Percentiles rank a stretch among this genome's conserved stretches.
Evolutionary conservation across 2,888 invertebrate species (phyloP).

Genomic region (Drosophila barbarae): DNA sequence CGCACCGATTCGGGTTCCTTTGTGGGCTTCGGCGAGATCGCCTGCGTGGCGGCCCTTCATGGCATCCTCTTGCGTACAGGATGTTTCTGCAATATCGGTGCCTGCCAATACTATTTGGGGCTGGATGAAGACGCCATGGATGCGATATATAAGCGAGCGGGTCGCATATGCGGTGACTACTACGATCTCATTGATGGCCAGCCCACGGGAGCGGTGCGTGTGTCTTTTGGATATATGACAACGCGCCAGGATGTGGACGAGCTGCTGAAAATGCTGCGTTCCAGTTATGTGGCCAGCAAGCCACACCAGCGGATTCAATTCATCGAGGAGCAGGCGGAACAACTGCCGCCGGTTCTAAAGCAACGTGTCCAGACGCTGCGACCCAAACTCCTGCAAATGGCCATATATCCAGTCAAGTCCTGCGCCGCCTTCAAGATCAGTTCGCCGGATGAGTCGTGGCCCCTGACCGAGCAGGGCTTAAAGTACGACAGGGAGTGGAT

Average conservation of each 20-base stretch:
- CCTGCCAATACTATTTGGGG: conserved; percentile 90
- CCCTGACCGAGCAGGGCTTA: conserved; percentile 87
- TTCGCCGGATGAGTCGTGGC: conserved; percentile 82
- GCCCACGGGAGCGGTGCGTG: conserved; percentile 95
- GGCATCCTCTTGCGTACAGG: conserved; percentile 94
- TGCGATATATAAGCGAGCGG: conserved; percentile 87
- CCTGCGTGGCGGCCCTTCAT: conserved; percentile 92
- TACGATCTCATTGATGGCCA: conserved; percentile 90
- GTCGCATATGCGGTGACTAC: conserved; percentile 95
- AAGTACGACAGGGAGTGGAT: conserved; percentile 96
- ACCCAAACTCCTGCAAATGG: conserved; percentile 80
- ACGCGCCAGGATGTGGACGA: conserved; percentile 85
- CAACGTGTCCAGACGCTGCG: conserved; percentile 63
- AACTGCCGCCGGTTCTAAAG: conserved; percentile 68
- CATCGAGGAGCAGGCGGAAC: conserved; percentile 50
- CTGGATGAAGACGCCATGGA: conserved; percentile 86
- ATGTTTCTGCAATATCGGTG: conserved; percentile 98
- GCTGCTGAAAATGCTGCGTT: conserved; percentile 86
- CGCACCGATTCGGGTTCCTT: conserved; percentile 87
- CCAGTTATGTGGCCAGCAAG: conserved; percentile 84
- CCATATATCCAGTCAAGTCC: conserved; percentile 94
- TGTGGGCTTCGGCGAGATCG: conserved; percentile 95
- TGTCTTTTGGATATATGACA: conserved; percentile 96
- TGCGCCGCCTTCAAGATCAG: conserved; percentile 88
- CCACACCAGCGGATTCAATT: conserved; percentile 59